Base-by-base conservation (phyloP, 1,140 invertebrate species). In the Eriosoma lanigerum region DNA sequence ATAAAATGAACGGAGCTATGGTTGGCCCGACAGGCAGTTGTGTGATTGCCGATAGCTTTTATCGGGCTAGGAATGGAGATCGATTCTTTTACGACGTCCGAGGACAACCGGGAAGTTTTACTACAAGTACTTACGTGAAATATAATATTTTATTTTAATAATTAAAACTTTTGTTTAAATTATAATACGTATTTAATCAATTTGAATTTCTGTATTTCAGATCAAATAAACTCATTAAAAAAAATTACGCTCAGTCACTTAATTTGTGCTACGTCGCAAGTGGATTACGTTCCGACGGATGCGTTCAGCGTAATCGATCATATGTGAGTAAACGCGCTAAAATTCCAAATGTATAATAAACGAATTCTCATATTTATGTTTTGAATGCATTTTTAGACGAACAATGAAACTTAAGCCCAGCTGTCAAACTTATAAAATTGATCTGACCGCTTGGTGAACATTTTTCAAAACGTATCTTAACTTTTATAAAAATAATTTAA, bases 21-120 rank as follows among this genome's bases (percentile, higher is more conserved):
- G 85, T 96, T 2, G 96, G 95, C 13, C 93, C 93, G 1, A 96
- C 94, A 1, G 94, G 95, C 83, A 89, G 89, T 17, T 96, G 93
- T 84, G 89, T 97, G 32, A 89, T 98, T 21, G 91, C 89, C 3
- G 93, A 94, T 83, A 95, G 97, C 86, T 95, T 97, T 84, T 87
- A 89, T 0, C 88, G 90, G 73, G 88, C 92, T 3, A 92, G 91
- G 85, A 88, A 88, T 44, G 93, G 92, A 17, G 94, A 96, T 85
- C 86, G 93, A 62, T 95, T 92, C 83, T 96, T 91, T 85, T 96
- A 91, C 73, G 89, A 92, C 83, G 88, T 87, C 52, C 83, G 86
- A 56, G 85, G 89, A 26, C 90, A 93, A 84, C 91, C 92, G 4
- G 88, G 90, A 80, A 89, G 90, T 17, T 95, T 95, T 84, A 91